Base-by-base conservation (phyloP, 2,888 invertebrate genomes). In the Nomada ferruginata region DNA sequence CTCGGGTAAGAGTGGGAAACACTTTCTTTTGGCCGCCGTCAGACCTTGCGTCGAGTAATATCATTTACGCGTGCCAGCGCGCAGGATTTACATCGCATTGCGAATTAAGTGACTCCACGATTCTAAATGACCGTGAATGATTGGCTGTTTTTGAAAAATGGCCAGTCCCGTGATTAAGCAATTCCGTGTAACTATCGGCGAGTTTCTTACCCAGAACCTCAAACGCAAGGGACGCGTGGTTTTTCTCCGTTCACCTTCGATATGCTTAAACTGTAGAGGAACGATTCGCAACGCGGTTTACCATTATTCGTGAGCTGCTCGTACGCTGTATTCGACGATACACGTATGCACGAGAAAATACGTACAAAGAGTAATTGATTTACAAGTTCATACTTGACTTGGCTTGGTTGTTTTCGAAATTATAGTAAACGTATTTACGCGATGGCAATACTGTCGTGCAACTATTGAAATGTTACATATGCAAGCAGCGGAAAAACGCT, bases 91-190 rank as follows among this genome's bases (percentile, higher is more conserved):
- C 15, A 57, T 55, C 47, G 47, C 29, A 15, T 53, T 36, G 42
- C 44, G 36, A 61, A 79, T 79, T 79, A 66, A 55, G 44, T 23
- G 50, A 52, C 60, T 78, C 53, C 36, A 20, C 47, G 47, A 53
- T 42, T 66, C 18, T 52, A 66, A 79, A 65, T 79, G 71, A 61
- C 71, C 80, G 71, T 79, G 80, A 79, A 71, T 47, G 68, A 66
- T 50, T 13, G 5, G 13, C 18, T 79, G 79, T 71, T 79, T 61
- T 36, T 36, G 9, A 36, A 36, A 36, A 42, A n/a, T 5, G 11
- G n/a, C 10, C 53, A 1, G 52, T 55, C 42, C 13, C 20, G 20
- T 26, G 80, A 71, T 79, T 79, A 55, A 69, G 71, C 66, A 71
- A 79, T 55, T 36, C 13, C 60, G 7, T n/a, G 2, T 23, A 61